Conservation (phyloP, 2,797 vertebrate species). For the Typhlichthys eigenmanni region DNA sequence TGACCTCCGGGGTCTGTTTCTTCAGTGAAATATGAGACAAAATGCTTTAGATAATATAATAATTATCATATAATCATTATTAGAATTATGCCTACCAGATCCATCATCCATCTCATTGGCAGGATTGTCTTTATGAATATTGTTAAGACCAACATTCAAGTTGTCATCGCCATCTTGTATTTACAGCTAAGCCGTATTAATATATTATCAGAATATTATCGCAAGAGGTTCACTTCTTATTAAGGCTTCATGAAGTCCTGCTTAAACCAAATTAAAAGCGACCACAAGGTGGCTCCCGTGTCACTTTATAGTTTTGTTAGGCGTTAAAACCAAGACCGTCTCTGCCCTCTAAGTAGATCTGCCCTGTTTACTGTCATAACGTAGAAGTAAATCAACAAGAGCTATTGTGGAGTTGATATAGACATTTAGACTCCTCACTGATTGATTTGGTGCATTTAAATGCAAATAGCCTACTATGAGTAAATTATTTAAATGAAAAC, state of each 20-base stretch:
- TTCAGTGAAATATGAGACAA: too few species aligned
- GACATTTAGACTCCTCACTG: too few species aligned
- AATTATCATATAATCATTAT: neutral
- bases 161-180: neutral
- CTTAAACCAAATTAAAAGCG: slow-evolving; percentile 13
- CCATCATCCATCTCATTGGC: neutral
- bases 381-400: slow-evolving; percentile 16
- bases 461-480: neutral
- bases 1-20: too few species aligned
- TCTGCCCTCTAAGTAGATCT: slow-evolving; percentile 30
- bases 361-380: slow-evolving; percentile 31
- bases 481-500: neutral
- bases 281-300: slow-evolving; percentile 75
- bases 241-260: slow-evolving; percentile 15
- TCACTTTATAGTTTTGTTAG: slow-evolving; percentile 47
- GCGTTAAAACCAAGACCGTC: slow-evolving; percentile 36
- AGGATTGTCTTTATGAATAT: neutral
- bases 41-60: neutral
- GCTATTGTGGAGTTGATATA: slow-evolving; percentile 1
- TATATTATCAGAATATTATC: too few species aligned
- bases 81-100: neutral
- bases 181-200: neutral
- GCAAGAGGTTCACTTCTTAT: slow-evolving; percentile 41
- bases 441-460: too few species aligned
- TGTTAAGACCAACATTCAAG: neutral